Evolutionary conservation across 2,888 invertebrate genomes (phyloP), one percentile per base, ranked within the genome.

Genomic region (Silvanus unidentatus): DNA sequence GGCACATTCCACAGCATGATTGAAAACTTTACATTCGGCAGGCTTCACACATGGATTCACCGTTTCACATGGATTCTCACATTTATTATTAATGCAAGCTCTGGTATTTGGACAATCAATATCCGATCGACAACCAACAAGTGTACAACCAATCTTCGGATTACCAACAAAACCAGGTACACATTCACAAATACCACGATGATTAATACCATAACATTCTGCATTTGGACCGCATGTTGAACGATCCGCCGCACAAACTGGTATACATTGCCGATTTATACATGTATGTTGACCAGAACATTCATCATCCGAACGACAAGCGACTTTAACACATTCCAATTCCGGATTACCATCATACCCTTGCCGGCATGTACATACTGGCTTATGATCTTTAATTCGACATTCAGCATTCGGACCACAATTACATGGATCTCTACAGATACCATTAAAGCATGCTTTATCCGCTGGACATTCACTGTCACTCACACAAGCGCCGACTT

Each of bases 351-450:
- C 94, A 50, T 88, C 83, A 58, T 80, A 93, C 37, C 90, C 91
- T 60, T 82, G 80, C 48, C 79, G 78, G 67, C 94, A 94, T 0
- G 88, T 85, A 62, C 94, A 94, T 0, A 90, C 83, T 0, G 92
- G 90, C 66, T 88, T 88, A 63, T 94, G 93, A 62, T 88, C 81
- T 68, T 81, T 82, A 50, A 91, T 85, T 61, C 84, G 79, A 65
- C 94, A 94, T 54, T 88, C 84, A 1, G 93, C 86, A 63, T 90
- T 86, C 0, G 84, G 77, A 32, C 92, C 93, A 64, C 91, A 91
- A 50, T 84, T 82, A 65, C 93, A 93, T 3, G 92, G 92, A 65
- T 90, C 81, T 55, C 79, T 80, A 65, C 93, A 93, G 12, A 90
- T 75, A 13, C 84, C 86, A 55, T 82, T 84, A 48, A 88, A 75